Percentiles rank a stretch among this genome's conserved stretches.
phyloP scores from a whole-genome alignment of 2,888 invertebrate species.

The Octodonta nipae region DNA sequence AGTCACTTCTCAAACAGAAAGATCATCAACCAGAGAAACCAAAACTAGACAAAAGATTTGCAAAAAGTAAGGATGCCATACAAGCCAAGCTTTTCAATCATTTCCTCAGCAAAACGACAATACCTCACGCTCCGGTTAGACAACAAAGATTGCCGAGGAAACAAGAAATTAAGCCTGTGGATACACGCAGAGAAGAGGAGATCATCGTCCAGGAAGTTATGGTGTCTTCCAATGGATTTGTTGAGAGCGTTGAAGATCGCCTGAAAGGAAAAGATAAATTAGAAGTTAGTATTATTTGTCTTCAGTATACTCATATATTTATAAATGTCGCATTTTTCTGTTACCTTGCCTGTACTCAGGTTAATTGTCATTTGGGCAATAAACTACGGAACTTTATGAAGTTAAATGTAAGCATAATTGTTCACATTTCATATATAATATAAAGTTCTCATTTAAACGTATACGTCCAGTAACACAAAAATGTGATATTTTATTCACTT shows the following conservation, averaged over 20 bases:
- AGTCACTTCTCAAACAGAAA: too few species aligned
- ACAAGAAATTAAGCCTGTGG: constrained; percentile 33
- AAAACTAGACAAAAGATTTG: constrained; percentile 21
- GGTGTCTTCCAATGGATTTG: constrained; percentile 28
- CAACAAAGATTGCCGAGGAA: constrained; percentile 31
- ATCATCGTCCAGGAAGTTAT: constrained; percentile 33
- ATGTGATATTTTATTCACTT: too few species aligned
- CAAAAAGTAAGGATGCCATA: constrained; percentile 26
- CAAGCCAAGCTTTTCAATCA: constrained; percentile 28
- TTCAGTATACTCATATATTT: neutral
- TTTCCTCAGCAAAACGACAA: constrained; percentile 30
- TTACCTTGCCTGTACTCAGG: too few species aligned
- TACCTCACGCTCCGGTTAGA: constrained; percentile 30
- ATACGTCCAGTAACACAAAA: too few species aligned
- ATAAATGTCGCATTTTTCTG: neutral
- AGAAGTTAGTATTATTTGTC: constrained; percentile 8
- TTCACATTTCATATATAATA: too few species aligned
- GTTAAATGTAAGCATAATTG: too few species aligned
- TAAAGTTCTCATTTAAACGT: too few species aligned
- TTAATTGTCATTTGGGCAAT: too few species aligned
- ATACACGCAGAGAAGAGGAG: constrained; percentile 29
- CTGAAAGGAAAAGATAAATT: constrained; percentile 13
- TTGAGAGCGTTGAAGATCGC: constrained; percentile 19
- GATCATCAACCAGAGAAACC: neutral
- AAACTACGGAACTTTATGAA: too few species aligned